Percentiles rank a stretch among this genome's conserved stretches.
Evolutionary conservation across 92 coral and sea anemone genomes (phyloP).

Genomic region (Diadumene lineata): DNA sequence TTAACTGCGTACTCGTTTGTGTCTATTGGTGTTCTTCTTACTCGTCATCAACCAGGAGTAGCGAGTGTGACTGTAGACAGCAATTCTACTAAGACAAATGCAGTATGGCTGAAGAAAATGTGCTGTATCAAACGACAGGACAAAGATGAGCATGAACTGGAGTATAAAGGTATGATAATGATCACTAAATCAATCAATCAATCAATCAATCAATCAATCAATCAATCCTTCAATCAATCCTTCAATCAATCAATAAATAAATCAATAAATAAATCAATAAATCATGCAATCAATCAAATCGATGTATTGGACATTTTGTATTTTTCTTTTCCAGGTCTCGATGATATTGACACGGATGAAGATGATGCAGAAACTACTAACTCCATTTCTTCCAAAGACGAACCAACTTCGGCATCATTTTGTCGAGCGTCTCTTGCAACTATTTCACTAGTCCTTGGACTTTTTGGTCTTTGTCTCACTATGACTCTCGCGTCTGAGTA

Average conservation of each 20-base stretch:
- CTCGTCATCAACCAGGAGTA: slow-evolving; percentile 65
- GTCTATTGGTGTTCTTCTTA: slow-evolving; percentile 64
- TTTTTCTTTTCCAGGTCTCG: slow-evolving; percentile 15
- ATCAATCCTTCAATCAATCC: too few relatives aligned
- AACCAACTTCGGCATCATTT: slow-evolving; percentile 57
- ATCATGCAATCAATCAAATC: too few relatives aligned
- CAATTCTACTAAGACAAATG: slow-evolving; percentile 29
- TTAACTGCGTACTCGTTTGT: slow-evolving; percentile 75
- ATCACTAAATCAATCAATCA: too few relatives aligned
- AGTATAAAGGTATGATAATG: slow-evolving; percentile 32
- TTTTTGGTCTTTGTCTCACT: slow-evolving; percentile 47
- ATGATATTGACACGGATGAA: slow-evolving; percentile 9
- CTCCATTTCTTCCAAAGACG: slow-evolving; percentile 22
- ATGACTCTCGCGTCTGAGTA: slow-evolving; percentile 42
- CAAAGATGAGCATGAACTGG: slow-evolving; percentile 18
- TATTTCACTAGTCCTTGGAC: slow-evolving; percentile 5
- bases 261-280: too few relatives aligned
- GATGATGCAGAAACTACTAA: background rate
- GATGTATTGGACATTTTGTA: too few relatives aligned
- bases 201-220: too few relatives aligned
- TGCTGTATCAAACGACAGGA: slow-evolving; percentile 29
- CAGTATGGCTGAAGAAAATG: slow-evolving; percentile 53
- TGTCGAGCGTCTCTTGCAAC: slow-evolving; percentile 35
- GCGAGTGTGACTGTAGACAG: slow-evolving; percentile 41
- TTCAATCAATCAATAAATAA: too few relatives aligned